A percentile compares a stretch with the other conserved stretches of the same genome.
Conservation (phyloP, 2,113 vertebrate species). For the Rhinoptilus africanus region DNA sequence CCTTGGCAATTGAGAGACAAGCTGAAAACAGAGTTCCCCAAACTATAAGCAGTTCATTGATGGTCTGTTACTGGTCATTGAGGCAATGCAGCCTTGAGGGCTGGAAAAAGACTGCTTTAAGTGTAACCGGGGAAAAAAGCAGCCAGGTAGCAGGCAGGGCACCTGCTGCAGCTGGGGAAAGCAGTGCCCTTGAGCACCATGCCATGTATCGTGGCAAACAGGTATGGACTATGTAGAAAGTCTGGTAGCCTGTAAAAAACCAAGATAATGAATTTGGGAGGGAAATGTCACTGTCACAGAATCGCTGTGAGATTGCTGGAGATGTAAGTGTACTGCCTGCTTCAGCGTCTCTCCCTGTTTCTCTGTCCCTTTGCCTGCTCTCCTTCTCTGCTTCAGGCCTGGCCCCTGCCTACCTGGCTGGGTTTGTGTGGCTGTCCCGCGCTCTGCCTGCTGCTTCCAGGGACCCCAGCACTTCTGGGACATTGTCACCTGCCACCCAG, state of each 20-base stretch:
- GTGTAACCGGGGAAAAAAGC: accelerated
- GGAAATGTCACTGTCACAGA: neutral
- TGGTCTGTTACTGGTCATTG: neutral
- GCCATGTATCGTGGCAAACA: neutral
- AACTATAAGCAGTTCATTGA: neutral
- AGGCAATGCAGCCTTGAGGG: neutral
- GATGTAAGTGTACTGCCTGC: neutral
- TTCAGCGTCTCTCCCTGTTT: neutral
- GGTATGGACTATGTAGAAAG: accelerated
- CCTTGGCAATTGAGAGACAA: neutral
- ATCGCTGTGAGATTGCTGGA: neutral
- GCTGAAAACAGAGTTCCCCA: neutral
- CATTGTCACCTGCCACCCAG: neutral
- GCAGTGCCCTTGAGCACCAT: neutral
- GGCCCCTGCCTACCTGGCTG: neutral
- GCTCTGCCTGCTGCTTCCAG: neutral
- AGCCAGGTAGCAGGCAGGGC: neutral
- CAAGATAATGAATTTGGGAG: neutral
- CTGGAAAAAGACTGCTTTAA: neutral
- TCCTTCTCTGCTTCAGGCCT: neutral
- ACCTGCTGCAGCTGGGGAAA: neutral
- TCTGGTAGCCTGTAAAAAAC: neutral
- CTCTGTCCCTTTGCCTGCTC: neutral
- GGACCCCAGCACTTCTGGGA: neutral
- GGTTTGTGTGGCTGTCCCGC: neutral